phyloP scores from a whole-genome alignment of 1,140 invertebrate species.

The Lineus longissimus region DNA sequence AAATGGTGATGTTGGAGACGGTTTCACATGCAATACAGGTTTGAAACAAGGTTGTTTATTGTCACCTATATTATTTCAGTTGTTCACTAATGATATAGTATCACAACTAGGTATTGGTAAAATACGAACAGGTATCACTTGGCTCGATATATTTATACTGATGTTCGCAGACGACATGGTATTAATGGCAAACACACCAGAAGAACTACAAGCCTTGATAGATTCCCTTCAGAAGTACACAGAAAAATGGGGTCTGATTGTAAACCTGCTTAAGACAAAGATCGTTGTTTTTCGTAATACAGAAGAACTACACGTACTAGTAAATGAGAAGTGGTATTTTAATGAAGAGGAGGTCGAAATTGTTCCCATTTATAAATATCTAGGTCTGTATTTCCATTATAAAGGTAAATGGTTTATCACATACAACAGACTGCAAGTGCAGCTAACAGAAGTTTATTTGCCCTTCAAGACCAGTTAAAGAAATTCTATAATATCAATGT shows the following conservation, averaged over 20 bases:
- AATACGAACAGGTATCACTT: slow-evolving; percentile 2
- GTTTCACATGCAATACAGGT: slow-evolving; percentile 10
- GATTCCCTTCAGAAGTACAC: slow-evolving; percentile 1
- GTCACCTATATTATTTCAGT: slow-evolving; percentile 15
- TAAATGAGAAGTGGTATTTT: slow-evolving; percentile 16
- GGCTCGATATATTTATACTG: slow-evolving; percentile 9
- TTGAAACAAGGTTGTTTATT: slow-evolving; percentile 18
- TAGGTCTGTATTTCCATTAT: slow-evolving; percentile 14
- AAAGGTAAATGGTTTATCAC: slow-evolving; percentile 12
- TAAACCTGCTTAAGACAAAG: slow-evolving; percentile 16
- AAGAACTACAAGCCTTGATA: slow-evolving; percentile 14
- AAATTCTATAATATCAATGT: background rate
- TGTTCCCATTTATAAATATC: slow-evolving; percentile 18
- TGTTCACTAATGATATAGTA: slow-evolving; percentile 19
- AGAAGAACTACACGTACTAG: background rate
- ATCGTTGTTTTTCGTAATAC: slow-evolving; percentile 18
- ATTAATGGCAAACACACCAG: slow-evolving; percentile 11
- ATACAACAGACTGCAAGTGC: slow-evolving; percentile 6
- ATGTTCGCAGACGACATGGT: slow-evolving; percentile 22
- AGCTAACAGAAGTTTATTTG: slow-evolving; percentile 4
- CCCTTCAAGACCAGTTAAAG: too few species aligned
- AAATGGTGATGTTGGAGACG: slow-evolving; percentile 7
- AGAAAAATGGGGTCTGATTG: slow-evolving; percentile 7
- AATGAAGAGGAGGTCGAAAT: slow-evolving; percentile 12
- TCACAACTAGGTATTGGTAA: background rate